Evolutionary conservation across 2,797 vertebrate species (phyloP).

Genomic region (Xenentodon cancila): DNA sequence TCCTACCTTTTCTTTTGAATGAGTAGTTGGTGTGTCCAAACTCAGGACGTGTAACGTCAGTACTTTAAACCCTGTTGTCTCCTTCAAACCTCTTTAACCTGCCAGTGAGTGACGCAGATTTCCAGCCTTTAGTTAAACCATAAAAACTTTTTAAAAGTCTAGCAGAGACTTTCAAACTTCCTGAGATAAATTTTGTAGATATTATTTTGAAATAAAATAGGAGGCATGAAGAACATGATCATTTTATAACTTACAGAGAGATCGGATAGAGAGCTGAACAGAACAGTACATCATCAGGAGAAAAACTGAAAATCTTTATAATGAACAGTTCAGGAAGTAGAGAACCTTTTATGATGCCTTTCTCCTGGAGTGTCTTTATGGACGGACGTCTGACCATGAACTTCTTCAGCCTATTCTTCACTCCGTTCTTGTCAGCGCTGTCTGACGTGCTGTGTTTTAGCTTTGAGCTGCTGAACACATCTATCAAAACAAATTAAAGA

Average conservation of each 20-base stretch:
- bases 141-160: too few relatives aligned
- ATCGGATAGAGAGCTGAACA: not conserved
- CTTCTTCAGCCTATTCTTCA: slow-evolving; percentile 93
- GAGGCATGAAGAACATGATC: too few relatives aligned
- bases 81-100: too few relatives aligned
- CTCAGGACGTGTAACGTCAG: too few relatives aligned
- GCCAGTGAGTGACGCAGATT: too few relatives aligned
- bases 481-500: slow-evolving; percentile 19
- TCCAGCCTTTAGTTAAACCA: too few relatives aligned
- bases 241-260: not conserved
- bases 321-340: not conserved
- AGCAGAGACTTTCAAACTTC: too few relatives aligned
- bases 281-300: not conserved
- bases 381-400: slow-evolving; percentile 93
- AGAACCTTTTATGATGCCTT: slow-evolving; percentile 78
- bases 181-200: too few relatives aligned
- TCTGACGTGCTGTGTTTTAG: slow-evolving; percentile 85
- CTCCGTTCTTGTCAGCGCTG: slow-evolving; percentile 87
- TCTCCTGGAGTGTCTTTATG: slow-evolving; percentile 93
- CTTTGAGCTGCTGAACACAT: slow-evolving; percentile 70
- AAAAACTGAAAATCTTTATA: not conserved
- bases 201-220: too few relatives aligned
- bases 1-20: too few relatives aligned
- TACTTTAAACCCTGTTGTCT: too few relatives aligned
- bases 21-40: too few relatives aligned